Conservation (phyloP, 2,888 invertebrate species). For the Leucozona laternaria region DNA sequence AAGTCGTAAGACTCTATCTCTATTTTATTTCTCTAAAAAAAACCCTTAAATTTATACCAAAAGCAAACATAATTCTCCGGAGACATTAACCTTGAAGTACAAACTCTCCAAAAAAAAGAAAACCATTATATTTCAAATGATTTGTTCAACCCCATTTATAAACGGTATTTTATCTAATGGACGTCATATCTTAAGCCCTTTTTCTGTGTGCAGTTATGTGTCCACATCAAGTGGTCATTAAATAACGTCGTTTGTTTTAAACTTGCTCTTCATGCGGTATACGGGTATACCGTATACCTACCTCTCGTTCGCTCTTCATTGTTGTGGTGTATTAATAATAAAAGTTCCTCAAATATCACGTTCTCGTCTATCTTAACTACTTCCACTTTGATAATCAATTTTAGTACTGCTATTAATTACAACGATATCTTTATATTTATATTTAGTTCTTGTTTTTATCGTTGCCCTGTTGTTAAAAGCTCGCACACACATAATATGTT, state of each 20-base stretch:
- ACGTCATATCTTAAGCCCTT: conserved; percentile 20
- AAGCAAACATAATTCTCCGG: neutral
- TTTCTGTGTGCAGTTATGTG: conserved; percentile 17
- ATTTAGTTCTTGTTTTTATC: neutral
- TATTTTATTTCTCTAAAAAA: neutral
- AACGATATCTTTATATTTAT: conserved; percentile 1
- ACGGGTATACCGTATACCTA: too few relatives aligned
- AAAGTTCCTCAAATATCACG: conserved; percentile 35
- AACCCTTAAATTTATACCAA: neutral
- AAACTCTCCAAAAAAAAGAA: neutral
- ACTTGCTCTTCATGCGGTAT: neutral
- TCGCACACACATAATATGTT: neutral
- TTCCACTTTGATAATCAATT: conserved; percentile 48
- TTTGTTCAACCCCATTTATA: conserved; percentile 6
- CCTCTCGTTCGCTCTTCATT: neutral
- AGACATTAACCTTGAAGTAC: conserved; percentile 1
- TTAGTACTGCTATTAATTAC: conserved; percentile 40
- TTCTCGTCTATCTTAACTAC: conserved; percentile 25
- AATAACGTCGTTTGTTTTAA: conserved; percentile 26
- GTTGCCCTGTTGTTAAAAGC: neutral
- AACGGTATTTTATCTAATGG: conserved; percentile 19
- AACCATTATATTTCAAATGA: neutral
- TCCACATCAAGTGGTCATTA: conserved; percentile 37
- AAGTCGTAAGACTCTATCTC: neutral
- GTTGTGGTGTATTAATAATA: conserved; percentile 10